Evolutionary conservation across 2,888 invertebrate genomes (phyloP).

Genomic region (Sphecodes monilicornis): DNA sequence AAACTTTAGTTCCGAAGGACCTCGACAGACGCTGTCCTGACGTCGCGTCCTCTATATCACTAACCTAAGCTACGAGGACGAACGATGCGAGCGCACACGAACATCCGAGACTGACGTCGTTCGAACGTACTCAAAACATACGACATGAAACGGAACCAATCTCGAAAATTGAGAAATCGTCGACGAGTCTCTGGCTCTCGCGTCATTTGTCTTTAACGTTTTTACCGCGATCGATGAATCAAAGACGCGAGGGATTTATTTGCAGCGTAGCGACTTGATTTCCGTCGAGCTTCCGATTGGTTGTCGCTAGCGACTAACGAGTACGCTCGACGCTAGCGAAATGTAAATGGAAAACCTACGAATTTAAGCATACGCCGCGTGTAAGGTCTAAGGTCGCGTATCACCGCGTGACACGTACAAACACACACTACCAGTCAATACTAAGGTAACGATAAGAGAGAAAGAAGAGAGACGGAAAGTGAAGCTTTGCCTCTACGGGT

Average conservation of each 20-base stretch:
- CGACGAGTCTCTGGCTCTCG: not conserved
- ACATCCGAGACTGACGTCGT: not conserved
- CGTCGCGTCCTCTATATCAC: not conserved
- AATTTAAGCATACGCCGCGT: slow-evolving; percentile 58
- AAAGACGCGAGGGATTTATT: not conserved
- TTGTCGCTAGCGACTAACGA: slow-evolving; percentile 62
- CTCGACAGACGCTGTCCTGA: not conserved
- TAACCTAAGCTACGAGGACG: not conserved
- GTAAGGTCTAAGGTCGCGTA: slow-evolving; percentile 7
- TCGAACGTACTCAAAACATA: too few species aligned
- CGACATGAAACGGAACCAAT: not conserved
- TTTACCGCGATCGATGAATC: not conserved
- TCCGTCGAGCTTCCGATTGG: slow-evolving; percentile 9
- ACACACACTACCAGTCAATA: slow-evolving; percentile 58
- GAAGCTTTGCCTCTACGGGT: slow-evolving; percentile 63
- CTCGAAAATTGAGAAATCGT: not conserved
- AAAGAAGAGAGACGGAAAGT: slow-evolving; percentile 42
- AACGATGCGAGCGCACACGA: not conserved
- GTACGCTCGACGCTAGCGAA: slow-evolving; percentile 60
- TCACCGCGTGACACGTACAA: slow-evolving; percentile 40
- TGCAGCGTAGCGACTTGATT: not conserved
- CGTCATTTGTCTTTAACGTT: not conserved
- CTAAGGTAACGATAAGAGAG: slow-evolving; percentile 47
- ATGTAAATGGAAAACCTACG: slow-evolving; percentile 52
- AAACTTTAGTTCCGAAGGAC: not conserved